Conservation (phyloP, 1,140 invertebrate genomes). For the Venturia canescens region DNA sequence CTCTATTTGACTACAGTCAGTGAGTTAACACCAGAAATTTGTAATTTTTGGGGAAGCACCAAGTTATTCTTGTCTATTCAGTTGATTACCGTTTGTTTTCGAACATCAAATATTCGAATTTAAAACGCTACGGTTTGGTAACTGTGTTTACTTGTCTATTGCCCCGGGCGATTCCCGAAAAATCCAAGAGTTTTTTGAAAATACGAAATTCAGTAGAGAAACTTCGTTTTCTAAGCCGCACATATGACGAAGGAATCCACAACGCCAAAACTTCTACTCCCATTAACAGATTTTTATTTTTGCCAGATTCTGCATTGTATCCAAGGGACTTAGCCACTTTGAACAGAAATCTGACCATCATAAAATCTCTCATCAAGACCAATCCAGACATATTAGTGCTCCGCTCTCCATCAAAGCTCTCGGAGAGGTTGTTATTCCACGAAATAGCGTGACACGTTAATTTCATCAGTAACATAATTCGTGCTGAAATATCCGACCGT, state of each 20-base stretch:
- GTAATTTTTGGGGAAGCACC: neutral
- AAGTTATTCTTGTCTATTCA: neutral
- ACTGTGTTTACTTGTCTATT: neutral
- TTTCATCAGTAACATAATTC: neutral
- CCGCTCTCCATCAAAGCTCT: neutral
- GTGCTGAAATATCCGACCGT: neutral
- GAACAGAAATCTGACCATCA: conserved; percentile 32
- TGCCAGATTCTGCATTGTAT: neutral
- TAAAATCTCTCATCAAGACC: neutral
- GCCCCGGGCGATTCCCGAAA: neutral
- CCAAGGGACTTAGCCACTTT: too few species aligned
- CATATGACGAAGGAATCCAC: neutral
- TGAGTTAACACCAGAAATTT: neutral
- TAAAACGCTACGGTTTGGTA: neutral
- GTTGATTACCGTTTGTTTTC: neutral
- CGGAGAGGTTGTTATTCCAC: neutral
- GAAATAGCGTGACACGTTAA: neutral
- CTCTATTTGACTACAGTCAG: neutral
- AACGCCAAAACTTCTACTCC: conserved; percentile 49
- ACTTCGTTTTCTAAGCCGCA: neutral
- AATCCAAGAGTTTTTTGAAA: neutral
- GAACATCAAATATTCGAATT: neutral
- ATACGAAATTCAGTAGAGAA: too few species aligned
- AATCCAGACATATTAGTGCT: neutral
- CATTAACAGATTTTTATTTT: conserved; percentile 46